These are phyloP conservation scores for Antheraea pernyi DNA, from an alignment of 1,140 invertebrate species.

Conservation along the genomic window DNA sequence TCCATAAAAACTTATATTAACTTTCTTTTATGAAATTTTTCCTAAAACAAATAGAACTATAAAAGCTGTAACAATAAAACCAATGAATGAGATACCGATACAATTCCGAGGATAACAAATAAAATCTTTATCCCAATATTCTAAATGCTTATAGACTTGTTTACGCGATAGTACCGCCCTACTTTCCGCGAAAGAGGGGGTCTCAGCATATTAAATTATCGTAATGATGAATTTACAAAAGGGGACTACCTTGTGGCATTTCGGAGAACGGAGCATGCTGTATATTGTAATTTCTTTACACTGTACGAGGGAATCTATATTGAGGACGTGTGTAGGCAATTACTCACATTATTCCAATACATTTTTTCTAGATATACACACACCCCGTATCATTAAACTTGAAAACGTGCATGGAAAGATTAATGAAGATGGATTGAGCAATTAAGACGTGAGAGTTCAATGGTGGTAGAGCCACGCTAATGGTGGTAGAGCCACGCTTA, in stretches of 20 bases:
- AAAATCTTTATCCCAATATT: slow-evolving; percentile 4
- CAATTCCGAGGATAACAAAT: slow-evolving; percentile 1
- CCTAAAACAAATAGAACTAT: background rate
- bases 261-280: background rate
- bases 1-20: no score
- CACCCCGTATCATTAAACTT: no score
- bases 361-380: no score
- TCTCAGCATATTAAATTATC: slow-evolving; percentile 26
- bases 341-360: background rate
- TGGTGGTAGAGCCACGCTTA: no score
- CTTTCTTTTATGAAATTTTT: background rate
- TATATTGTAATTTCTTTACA: background rate
- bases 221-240: slow-evolving; percentile 29
- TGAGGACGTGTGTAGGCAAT: background rate
- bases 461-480: no score
- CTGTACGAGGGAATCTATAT: background rate
- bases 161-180: slow-evolving; percentile 16
- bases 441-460: no score
- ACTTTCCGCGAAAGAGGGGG: slow-evolving; percentile 9
- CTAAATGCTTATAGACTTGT: slow-evolving; percentile 1
- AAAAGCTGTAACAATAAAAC: background rate
- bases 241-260: slow-evolving; percentile 18
- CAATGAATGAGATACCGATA: slow-evolving; percentile 6
- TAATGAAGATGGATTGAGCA: no score
- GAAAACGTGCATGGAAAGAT: no score